Conservation (phyloP, 92 coral and sea anemone species). For the Zoanthus sansibaricus region DNA sequence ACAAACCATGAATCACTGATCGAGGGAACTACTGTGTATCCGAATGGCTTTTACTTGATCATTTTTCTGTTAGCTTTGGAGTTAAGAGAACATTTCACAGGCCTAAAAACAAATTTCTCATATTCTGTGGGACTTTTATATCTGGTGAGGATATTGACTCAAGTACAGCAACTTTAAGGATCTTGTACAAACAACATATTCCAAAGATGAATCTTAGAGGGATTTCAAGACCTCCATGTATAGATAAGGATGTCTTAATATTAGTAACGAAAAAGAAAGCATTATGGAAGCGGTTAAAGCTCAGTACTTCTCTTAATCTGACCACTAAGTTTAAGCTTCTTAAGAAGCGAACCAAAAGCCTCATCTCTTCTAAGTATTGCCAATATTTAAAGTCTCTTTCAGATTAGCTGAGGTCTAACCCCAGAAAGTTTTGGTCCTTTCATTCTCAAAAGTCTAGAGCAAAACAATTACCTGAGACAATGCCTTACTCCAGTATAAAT, state of each 20-base stretch:
- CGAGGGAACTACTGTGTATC: conserved; percentile 43
- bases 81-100: conserved; percentile 52
- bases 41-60: conserved; percentile 44
- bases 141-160: conserved; percentile 54
- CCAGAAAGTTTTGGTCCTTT: conserved; percentile 49
- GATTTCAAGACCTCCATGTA: conserved; percentile 58
- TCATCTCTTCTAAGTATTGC: conserved; percentile 62
- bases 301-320: conserved; percentile 51
- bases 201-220: conserved; percentile 48
- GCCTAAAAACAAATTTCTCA: conserved; percentile 49
- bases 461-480: conserved; percentile 44
- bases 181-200: conserved; percentile 25
- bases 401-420: conserved; percentile 32
- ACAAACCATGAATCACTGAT: conserved; percentile 15
- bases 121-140: conserved; percentile 55
- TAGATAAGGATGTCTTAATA: conserved; percentile 53
- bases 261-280: conserved; percentile 63
- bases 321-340: conserved; percentile 50
- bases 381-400: conserved; percentile 55
- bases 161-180: conserved; percentile 38
- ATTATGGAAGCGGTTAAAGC: conserved; percentile 54
- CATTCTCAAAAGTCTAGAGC: conserved; percentile 50
- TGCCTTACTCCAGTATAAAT: conserved; percentile 16
- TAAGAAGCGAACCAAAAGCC: conserved; percentile 58
- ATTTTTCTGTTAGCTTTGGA: conserved; percentile 45